A percentile compares a stretch with the other conserved stretches of the same genome.
phyloP scores from a whole-genome alignment of 2,113 vertebrate genomes.

The Otis tarda region DNA sequence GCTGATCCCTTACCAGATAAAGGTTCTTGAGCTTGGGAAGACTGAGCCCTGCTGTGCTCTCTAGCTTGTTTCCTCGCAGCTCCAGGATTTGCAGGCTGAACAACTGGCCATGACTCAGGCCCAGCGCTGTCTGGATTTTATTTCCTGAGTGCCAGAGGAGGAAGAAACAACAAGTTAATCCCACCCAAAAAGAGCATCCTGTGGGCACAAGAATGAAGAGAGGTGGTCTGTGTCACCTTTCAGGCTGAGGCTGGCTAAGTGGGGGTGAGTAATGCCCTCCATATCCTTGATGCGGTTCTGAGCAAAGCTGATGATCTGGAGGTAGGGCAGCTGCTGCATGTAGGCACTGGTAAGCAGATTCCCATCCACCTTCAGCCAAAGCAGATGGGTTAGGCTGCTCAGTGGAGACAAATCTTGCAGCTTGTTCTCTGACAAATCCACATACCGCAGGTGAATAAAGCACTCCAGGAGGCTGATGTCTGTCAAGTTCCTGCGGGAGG shows the following conservation, averaged over 20 bases:
- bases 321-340: slow-evolving; percentile 80
- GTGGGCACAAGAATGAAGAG: not conserved
- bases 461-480: slow-evolving; percentile 80
- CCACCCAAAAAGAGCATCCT: not conserved
- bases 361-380: slow-evolving; percentile 89
- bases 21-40: slow-evolving; percentile 85
- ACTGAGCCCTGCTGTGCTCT: slow-evolving; percentile 81
- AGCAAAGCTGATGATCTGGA: slow-evolving; percentile 88
- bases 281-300: slow-evolving; percentile 79
- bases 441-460: slow-evolving; percentile 88
- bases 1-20: slow-evolving; percentile 82
- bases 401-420: slow-evolving; percentile 85
- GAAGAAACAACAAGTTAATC: not conserved
- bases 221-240: slow-evolving; percentile 74
- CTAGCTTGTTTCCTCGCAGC: slow-evolving; percentile 84
- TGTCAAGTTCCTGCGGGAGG: slow-evolving; percentile 77
- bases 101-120: slow-evolving; percentile 75
- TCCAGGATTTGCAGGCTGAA: slow-evolving; percentile 84
- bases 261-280: slow-evolving; percentile 81
- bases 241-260: slow-evolving; percentile 83
- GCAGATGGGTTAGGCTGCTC: slow-evolving; percentile 82
- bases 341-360: slow-evolving; percentile 79
- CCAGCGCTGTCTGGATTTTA: slow-evolving; percentile 70
- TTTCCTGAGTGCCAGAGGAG: slow-evolving; percentile 78
- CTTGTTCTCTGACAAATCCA: slow-evolving; percentile 89